phyloP scores from a whole-genome alignment of 2,113 vertebrate species.

The Misgurnus mizolepis region DNA sequence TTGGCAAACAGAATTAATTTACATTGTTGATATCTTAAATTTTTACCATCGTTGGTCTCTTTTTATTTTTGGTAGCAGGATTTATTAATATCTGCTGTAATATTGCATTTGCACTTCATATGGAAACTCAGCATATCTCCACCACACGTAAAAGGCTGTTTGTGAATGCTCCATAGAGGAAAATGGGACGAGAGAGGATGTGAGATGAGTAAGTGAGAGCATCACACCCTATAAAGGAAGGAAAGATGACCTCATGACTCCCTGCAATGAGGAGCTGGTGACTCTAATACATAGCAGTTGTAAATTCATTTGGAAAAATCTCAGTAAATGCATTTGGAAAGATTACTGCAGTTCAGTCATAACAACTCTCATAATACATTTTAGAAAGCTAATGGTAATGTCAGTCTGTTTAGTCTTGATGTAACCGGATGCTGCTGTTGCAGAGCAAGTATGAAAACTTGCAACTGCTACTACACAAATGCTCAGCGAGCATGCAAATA shows the following conservation, averaged over 20 bases:
- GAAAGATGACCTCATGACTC: slow-evolving; percentile 46
- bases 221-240: slow-evolving; percentile 47
- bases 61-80: slow-evolving; percentile 37
- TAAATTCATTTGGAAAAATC: background rate
- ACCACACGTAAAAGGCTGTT: background rate
- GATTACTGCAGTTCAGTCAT: too few relatives aligned
- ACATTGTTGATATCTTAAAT: background rate
- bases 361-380: too few relatives aligned
- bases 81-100: slow-evolving; percentile 46
- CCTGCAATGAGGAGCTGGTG: background rate
- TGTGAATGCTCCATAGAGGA: background rate
- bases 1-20: background rate
- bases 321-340: background rate
- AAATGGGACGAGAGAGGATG: background rate
- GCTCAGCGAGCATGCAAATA: too few relatives aligned
- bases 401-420: too few relatives aligned
- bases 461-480: too few relatives aligned
- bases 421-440: too few relatives aligned
- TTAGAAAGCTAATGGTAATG: too few relatives aligned
- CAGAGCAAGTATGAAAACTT: too few relatives aligned
- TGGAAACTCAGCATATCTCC: slow-evolving; percentile 14
- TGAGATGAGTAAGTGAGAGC: background rate
- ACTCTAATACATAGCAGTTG: background rate
- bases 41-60: slow-evolving; percentile 30
- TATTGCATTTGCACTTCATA: slow-evolving; percentile 27